phyloP scores from a whole-genome alignment of 2,113 vertebrate species.

The Cebus imitator region DNA sequence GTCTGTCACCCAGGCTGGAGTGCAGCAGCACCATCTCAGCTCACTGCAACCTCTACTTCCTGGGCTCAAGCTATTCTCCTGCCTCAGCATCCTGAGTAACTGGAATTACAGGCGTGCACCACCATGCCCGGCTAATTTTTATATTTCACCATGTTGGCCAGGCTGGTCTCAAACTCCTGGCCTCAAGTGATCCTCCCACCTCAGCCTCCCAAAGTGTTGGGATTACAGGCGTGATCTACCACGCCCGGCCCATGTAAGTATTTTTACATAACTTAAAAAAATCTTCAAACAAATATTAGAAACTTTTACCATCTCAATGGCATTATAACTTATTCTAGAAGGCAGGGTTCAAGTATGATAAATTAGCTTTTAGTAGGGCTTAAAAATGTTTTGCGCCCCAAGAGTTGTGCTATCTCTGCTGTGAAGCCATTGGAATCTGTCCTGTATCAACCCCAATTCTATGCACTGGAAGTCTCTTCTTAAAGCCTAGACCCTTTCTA shows the following conservation, averaged over 20 bases:
- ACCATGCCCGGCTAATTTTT: too few species aligned
- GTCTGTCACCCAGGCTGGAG: too few species aligned
- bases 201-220: too few species aligned
- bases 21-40: too few species aligned
- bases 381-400: neutral
- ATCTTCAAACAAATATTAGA: neutral
- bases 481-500: neutral
- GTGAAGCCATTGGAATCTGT: neutral
- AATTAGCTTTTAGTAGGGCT: neutral
- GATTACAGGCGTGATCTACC: too few species aligned
- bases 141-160: too few species aligned
- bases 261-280: neutral
- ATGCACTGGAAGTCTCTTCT: neutral
- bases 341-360: neutral
- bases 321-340: neutral
- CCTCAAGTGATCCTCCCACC: too few species aligned
- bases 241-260: accelerated
- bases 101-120: too few species aligned
- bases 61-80: too few species aligned
- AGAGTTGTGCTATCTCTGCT: neutral
- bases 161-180: too few species aligned
- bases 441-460: neutral
- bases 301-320: neutral
- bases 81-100: too few species aligned
- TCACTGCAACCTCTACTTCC: too few species aligned